phyloP scores from a whole-genome alignment of 2,797 vertebrate species.

The Phataginus tricuspis region DNA sequence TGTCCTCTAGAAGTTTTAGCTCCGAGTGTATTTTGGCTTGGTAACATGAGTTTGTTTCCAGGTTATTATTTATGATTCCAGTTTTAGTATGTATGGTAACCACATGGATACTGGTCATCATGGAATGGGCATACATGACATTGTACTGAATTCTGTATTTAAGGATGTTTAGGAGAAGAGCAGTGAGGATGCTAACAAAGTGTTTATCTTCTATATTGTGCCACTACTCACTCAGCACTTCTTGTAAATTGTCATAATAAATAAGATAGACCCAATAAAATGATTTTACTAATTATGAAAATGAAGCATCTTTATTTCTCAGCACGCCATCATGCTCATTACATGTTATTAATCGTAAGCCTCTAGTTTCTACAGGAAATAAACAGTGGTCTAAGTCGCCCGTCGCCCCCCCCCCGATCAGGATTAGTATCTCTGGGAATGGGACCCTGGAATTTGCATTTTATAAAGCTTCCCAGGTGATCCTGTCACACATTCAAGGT shows the following conservation, averaged over 20 bases:
- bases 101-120: not conserved
- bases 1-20: not conserved
- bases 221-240: not conserved
- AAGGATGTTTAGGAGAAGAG: not conserved
- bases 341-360: not conserved
- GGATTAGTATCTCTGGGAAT: not conserved
- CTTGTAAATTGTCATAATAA: not conserved
- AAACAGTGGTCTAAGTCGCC: not conserved
- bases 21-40: not conserved
- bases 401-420: not conserved
- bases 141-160: not conserved
- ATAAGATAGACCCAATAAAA: not conserved
- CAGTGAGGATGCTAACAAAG: not conserved
- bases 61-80: not conserved
- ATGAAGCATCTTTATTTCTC: not conserved
- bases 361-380: not conserved
- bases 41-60: not conserved
- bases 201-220: not conserved
- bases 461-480: not conserved
- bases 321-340: not conserved
- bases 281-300: not conserved
- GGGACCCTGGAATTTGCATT: not conserved
- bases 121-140: not conserved
- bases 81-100: not conserved
- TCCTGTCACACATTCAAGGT: not conserved